These are phyloP conservation scores for Cryptocephalus primarius DNA, from an alignment of 2,888 invertebrate species.

Conservation along the genomic window DNA sequence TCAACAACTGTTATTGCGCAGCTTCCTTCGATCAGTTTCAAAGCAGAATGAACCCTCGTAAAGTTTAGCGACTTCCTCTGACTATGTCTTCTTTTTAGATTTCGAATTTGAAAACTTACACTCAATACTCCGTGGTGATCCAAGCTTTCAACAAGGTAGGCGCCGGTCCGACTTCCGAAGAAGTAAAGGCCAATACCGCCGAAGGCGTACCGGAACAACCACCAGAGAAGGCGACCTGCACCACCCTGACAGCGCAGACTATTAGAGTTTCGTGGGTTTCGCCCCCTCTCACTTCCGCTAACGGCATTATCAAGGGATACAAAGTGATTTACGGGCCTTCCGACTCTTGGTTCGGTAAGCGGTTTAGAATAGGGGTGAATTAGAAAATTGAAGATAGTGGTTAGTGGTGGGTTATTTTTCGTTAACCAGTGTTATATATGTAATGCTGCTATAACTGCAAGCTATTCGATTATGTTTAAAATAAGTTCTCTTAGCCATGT, in stretches of 20 bases:
- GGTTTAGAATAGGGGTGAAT: background rate
- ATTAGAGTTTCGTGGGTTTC: constrained; percentile 92
- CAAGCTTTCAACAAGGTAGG: constrained; percentile 93
- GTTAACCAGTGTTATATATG: too few species aligned
- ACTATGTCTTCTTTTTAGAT: constrained; percentile 13
- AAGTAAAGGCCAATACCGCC: constrained; percentile 83
- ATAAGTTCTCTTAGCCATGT: too few species aligned
- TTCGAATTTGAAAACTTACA: constrained; percentile 61
- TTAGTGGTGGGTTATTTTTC: too few species aligned
- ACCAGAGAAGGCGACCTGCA: constrained; percentile 85
- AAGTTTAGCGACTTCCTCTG: too few species aligned
- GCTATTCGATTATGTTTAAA: too few species aligned
- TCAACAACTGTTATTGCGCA: too few species aligned
- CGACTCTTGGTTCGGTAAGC: constrained; percentile 80
- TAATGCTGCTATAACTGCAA: too few species aligned
- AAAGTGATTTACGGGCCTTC: constrained; percentile 88
- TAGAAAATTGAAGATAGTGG: too few species aligned
- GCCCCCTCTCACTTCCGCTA: constrained; percentile 82
- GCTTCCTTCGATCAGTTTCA: too few species aligned
- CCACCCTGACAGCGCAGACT: constrained; percentile 86
- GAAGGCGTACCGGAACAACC: constrained; percentile 90
- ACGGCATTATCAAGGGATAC: constrained; percentile 92
- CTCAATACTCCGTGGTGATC: constrained; percentile 90
- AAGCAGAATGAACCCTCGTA: too few species aligned
- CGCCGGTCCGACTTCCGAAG: constrained; percentile 81